Evolutionary conservation across 2,888 invertebrate genomes (phyloP), one percentile per base, ranked within the genome.

Genomic region (Drosophila stalkeri): DNA sequence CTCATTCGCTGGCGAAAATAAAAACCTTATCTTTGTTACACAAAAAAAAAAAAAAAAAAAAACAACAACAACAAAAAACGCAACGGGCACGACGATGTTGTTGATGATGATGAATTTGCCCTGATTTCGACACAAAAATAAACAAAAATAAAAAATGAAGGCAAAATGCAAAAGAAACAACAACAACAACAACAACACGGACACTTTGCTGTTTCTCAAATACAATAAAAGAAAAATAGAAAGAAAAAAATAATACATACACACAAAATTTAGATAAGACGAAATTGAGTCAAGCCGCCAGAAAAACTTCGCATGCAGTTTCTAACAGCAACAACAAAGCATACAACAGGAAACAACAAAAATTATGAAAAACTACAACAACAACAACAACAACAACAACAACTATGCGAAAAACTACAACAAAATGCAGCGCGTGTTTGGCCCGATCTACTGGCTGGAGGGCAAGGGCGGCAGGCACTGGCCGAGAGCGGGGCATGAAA

Each of bases 101-200:
- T 88, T 86, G 88, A 82, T 91, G 91, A 89, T 91, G 91, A 91
- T 91, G 91, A 91, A 91, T 91, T 90, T 91, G 91, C 91, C 92
- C 91, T 91, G 92, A 91, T 91, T 91, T 91, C 92, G 90, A 88
- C 91, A 90, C 81, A 91, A 86, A 89, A 86, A 89, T 75, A 84
- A 81, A 83, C 85, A 86, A 81, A 81, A 72, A 84, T 2, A 37
- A 37, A 20, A 37, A 75, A 75, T 77, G 75, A 78, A 69, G 57
- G 51, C 61, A 72, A 41, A 65, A 64, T 56, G 68, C 39, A 66
- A 75, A 62, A 46, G 6, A 9, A 47, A 39, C 5, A 46, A 59
- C 35, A 44, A 67, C 44, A 71, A 76, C 73, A 80, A 52, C 31
- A 69, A 41, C 31, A 54, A 46, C 57, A 75, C 56, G 52, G 61